Conservation (phyloP, 1,140 invertebrate genomes). For the Meloidogyne hapla region DNA sequence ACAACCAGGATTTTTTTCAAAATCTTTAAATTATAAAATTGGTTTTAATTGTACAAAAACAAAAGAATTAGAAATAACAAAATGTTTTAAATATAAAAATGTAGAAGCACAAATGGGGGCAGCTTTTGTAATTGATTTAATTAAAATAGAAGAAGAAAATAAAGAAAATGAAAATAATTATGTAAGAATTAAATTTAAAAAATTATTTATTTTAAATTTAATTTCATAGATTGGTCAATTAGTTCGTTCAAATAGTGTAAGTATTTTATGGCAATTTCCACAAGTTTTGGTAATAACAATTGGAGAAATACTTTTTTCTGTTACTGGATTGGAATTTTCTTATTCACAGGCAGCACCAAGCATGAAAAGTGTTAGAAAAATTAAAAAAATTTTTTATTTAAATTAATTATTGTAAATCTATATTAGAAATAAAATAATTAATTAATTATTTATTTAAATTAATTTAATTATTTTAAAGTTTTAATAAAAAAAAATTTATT, state of each 20-base stretch:
- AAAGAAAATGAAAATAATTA: neutral
- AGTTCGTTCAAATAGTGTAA: conserved; percentile 51
- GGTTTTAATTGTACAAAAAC: conserved; percentile 49
- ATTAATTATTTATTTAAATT: no score
- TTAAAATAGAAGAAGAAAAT: neutral
- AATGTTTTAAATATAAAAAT: conserved; percentile 21
- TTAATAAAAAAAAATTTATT: neutral
- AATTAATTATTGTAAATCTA: no score
- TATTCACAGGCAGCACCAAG: conserved; percentile 61
- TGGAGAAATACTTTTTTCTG: conserved; percentile 58
- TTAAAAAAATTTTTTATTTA: no score
- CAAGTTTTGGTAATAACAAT: conserved; percentile 75
- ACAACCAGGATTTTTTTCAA: conserved; percentile 50
- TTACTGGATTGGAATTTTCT: conserved; percentile 62
- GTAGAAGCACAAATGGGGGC: conserved; percentile 49
- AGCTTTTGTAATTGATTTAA: conserved; percentile 46
- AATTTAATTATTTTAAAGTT: neutral
- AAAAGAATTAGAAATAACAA: conserved; percentile 9
- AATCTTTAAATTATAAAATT: conserved; percentile 50
- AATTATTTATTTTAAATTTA: neutral
- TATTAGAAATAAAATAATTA: no score
- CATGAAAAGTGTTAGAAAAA: conserved; percentile 56
- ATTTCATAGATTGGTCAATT: conserved; percentile 24
- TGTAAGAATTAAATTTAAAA: neutral
- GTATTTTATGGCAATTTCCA: conserved; percentile 61